phyloP scores from a whole-genome alignment of 1,140 invertebrate genomes.

The Heliothis virescens region DNA sequence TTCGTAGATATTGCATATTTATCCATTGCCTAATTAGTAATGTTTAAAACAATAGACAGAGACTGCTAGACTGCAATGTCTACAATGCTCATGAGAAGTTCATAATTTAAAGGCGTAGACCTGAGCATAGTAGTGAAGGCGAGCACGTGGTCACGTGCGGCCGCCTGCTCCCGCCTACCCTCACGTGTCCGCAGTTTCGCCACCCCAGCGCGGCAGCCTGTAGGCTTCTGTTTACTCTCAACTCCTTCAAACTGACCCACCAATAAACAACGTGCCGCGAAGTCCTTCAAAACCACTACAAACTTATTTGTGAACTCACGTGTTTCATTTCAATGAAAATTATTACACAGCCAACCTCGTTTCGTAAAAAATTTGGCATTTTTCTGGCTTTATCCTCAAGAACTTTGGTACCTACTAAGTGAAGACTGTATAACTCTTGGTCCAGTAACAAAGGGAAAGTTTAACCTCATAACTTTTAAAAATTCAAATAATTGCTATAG shows the following conservation, averaged over 20 bases:
- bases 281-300: constrained; percentile 72
- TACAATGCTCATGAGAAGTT: background rate
- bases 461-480: constrained; percentile 24
- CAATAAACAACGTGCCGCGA: constrained; percentile 71
- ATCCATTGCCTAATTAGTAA: no score
- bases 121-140: constrained; percentile 34
- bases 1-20: no score
- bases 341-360: constrained; percentile 60
- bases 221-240: constrained; percentile 72
- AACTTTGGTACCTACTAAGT: constrained; percentile 42
- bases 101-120: constrained; percentile 1
- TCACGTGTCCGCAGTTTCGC: constrained; percentile 68
- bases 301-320: constrained; percentile 75
- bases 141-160: constrained; percentile 73
- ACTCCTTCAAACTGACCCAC: constrained; percentile 68
- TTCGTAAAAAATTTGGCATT: constrained; percentile 57
- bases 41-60: background rate
- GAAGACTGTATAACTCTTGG: constrained; percentile 54
- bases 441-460: constrained; percentile 14
- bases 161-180: constrained; percentile 37
- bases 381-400: constrained; percentile 57
- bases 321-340: constrained; percentile 65
- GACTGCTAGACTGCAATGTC: background rate
- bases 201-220: constrained; percentile 49
- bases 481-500: background rate